Evolutionary conservation across 2,888 invertebrate species (phyloP).

Genomic region (Octodonta nipae): DNA sequence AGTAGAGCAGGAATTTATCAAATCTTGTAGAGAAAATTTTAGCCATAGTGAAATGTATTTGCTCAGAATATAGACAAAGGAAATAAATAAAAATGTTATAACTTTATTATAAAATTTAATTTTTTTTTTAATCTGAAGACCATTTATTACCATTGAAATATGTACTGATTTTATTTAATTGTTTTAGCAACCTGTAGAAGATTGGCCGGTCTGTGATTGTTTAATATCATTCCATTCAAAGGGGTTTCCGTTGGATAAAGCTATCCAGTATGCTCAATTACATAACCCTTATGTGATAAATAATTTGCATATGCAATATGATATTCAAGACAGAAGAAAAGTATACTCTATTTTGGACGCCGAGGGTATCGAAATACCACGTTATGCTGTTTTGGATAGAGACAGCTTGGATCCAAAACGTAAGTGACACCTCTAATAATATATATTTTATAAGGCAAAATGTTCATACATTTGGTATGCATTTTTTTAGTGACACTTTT

Average conservation of each 20-base stretch:
- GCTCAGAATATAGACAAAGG: no score
- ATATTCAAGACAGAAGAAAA: slow-evolving; percentile 86
- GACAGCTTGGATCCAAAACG: slow-evolving; percentile 84
- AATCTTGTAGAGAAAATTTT: no score
- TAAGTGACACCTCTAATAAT: slow-evolving; percentile 44
- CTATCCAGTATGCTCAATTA: slow-evolving; percentile 87
- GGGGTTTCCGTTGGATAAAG: slow-evolving; percentile 96
- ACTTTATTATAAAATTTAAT: no score
- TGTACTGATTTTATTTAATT: no score
- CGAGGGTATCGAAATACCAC: slow-evolving; percentile 93
- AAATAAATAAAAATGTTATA: no score
- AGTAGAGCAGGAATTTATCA: no score
- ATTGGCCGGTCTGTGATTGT: slow-evolving; percentile 97
- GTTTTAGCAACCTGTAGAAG: slow-evolving; percentile 77
- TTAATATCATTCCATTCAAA: slow-evolving; percentile 96
- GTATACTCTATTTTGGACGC: slow-evolving; percentile 88
- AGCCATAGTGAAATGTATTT: no score
- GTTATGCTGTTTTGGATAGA: slow-evolving; percentile 91
- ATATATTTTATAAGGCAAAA: no score
- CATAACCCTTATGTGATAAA: slow-evolving; percentile 94
- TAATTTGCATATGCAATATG: slow-evolving; percentile 96
- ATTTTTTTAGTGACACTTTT: no score
- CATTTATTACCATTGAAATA: background rate
- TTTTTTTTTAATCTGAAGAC: background rate
- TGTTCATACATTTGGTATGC: no score